Conservation (phyloP, 2,888 invertebrate genomes). For the Pristionchus mayeri region DNA sequence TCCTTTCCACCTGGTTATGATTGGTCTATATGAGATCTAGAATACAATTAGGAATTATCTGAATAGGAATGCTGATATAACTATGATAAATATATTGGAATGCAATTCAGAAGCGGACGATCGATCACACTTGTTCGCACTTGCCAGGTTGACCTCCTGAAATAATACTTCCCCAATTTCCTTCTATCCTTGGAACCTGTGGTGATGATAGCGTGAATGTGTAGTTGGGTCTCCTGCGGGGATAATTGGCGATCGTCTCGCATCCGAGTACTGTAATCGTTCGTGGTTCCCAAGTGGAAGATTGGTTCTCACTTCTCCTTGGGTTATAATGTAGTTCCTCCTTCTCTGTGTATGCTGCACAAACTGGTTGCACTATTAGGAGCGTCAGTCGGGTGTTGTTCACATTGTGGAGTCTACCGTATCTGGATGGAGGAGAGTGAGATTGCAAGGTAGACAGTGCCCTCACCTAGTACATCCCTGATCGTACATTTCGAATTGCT, state of each 20-base stretch:
- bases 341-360: slow-evolving; percentile 55
- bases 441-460: background rate
- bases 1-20: background rate
- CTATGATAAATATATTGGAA: slow-evolving; percentile 34
- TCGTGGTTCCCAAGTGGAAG: background rate
- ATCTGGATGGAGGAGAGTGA: slow-evolving; percentile 51
- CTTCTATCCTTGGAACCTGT: no score
- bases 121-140: background rate
- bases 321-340: slow-evolving; percentile 54
- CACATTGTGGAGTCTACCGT: slow-evolving; percentile 58
- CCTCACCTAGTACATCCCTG: background rate
- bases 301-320: slow-evolving; percentile 53
- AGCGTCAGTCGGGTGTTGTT: slow-evolving; percentile 60
- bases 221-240: slow-evolving; percentile 43
- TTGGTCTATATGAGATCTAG: slow-evolving; percentile 14
- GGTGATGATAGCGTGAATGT: background rate
- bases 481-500: slow-evolving; percentile 55
- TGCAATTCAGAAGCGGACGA: background rate
- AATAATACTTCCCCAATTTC: background rate
- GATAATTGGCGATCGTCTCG: slow-evolving; percentile 29
- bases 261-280: slow-evolving; percentile 41
- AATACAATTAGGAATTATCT: background rate
- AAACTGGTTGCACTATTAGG: slow-evolving; percentile 58
- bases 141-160: slow-evolving; percentile 9
- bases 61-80: background rate